Percentiles rank a stretch among this genome's conserved stretches.
These are phyloP conservation scores for Fukomys damarensis DNA, from an alignment of 2,113 vertebrate genomes.

Conservation along the genomic window DNA sequence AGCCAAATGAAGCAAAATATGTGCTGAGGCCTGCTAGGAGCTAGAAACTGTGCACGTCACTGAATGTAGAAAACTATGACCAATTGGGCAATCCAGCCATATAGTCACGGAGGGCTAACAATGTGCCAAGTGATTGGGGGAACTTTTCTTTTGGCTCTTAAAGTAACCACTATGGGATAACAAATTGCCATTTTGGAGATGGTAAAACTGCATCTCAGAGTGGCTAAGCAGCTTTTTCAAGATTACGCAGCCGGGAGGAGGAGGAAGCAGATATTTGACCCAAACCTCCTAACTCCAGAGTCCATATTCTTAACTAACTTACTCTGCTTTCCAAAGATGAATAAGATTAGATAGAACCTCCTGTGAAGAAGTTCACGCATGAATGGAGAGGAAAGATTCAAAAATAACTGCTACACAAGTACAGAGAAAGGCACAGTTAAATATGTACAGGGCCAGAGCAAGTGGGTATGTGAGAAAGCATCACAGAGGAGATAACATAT, in stretches of 20 bases:
- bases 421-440: slow-evolving; percentile 34
- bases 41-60: background rate
- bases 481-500: background rate
- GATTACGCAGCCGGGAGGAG: background rate
- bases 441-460: slow-evolving; percentile 22
- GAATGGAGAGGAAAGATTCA: slow-evolving; percentile 67
- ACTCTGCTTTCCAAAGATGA: slow-evolving; percentile 73
- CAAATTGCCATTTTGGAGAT: background rate
- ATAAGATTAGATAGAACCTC: slow-evolving; percentile 73
- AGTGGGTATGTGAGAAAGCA: slow-evolving; percentile 36
- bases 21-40: background rate
- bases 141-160: slow-evolving; percentile 17
- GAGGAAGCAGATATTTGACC: slow-evolving; percentile 5
- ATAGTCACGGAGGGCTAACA: background rate
- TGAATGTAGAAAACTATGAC: background rate
- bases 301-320: slow-evolving; percentile 61
- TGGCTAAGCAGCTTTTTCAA: background rate
- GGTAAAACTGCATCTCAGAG: background rate
- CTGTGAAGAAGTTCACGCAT: slow-evolving; percentile 72
- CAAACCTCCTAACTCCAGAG: slow-evolving; percentile 6
- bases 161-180: background rate
- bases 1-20: background rate
- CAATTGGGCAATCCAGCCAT: background rate
- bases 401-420: slow-evolving; percentile 61
- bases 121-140: background rate